Evolutionary conservation across 2,888 invertebrate genomes (phyloP).

Genomic region (Deilephila porcellus): DNA sequence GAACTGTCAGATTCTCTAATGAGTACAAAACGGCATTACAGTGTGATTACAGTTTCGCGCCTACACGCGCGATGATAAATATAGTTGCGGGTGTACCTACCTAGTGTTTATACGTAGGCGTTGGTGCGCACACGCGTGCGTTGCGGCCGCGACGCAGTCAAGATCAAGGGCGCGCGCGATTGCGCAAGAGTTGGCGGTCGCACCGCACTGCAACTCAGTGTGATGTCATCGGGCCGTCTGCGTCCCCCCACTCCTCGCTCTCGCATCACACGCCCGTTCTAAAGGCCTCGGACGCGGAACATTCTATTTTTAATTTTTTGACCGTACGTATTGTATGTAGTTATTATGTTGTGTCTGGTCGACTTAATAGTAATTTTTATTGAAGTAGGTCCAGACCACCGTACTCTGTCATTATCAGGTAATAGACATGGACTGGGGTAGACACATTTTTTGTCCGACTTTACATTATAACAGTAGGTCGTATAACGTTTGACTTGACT

Average conservation of each 20-base stretch:
- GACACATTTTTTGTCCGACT: not conserved
- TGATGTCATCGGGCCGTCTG: slow-evolving; percentile 80
- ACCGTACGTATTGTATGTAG: slow-evolving; percentile 40
- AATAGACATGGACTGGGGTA: not conserved
- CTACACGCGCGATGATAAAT: slow-evolving; percentile 78
- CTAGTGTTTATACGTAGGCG: slow-evolving; percentile 66
- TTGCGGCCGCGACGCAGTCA: slow-evolving; percentile 82
- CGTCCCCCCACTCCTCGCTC: slow-evolving; percentile 58
- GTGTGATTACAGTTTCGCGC: slow-evolving; percentile 72
- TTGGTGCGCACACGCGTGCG: slow-evolving; percentile 76
- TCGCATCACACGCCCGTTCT: slow-evolving; percentile 54
- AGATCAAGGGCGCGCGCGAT: slow-evolving; percentile 83
- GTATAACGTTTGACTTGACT: not conserved
- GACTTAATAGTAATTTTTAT: slow-evolving; percentile 28
- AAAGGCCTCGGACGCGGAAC: slow-evolving; percentile 77
- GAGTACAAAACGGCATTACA: slow-evolving; percentile 61
- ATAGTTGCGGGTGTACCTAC: slow-evolving; percentile 68
- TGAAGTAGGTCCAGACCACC: slow-evolving; percentile 18
- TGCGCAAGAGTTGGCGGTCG: slow-evolving; percentile 83
- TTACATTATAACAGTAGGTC: not conserved
- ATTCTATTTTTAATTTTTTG: slow-evolving; percentile 70
- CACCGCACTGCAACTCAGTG: slow-evolving; percentile 76
- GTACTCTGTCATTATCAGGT: not conserved
- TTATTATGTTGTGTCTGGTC: slow-evolving; percentile 36
- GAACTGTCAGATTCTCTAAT: slow-evolving; percentile 67